Evolutionary conservation across 2,797 vertebrate species (phyloP), one percentile per base, ranked within the genome.

Genomic region (Synanceia verrucosa): DNA sequence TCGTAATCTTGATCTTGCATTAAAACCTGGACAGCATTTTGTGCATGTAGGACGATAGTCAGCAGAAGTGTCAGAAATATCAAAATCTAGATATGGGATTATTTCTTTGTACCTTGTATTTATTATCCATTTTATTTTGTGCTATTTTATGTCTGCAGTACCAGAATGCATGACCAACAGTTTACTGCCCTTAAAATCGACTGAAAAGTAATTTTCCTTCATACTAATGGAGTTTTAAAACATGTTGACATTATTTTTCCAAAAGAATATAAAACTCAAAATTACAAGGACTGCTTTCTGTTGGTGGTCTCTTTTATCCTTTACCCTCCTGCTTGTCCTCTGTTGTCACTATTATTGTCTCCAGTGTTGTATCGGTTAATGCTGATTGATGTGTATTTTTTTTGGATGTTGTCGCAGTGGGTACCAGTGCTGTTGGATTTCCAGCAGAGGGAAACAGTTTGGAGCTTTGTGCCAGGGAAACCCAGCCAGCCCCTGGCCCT

Each of bases 391-490:
- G 52, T 82, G 52, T 10, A 73, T 61, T 69, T 4, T 68, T 55
- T 57, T 73, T 8, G 44, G 37, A 10, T 82, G n/a, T 63, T 70
- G 36, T 86, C 82, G 1, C 90, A 97, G 97, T 99, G 97, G 97
- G 83, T 95, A 63, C 88, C 94, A 18, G 92, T 99, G 37, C 91
- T 98, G 73, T 93, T 88, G 9, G 95, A 99, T 72, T 97, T 99
- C 88, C 94, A 91, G 82, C 89, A 83, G 73, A 96, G 78, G 76
- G 95, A 95, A 28, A 95, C 96, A 0, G n/a, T 95, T 3, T 99
- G 97, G 97, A 95, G 95, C 56, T 98, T 99, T 76, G 93, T 96
- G 58, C 83, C 91, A 0, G 41, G 48, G 2, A 91, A 84, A 16
- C 76, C 81, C 44, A 83, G 77, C 36, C 84, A 94, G 76, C 96